Evolutionary conservation across 2,888 invertebrate genomes (phyloP).

Genomic region (Eurytoma californica): DNA sequence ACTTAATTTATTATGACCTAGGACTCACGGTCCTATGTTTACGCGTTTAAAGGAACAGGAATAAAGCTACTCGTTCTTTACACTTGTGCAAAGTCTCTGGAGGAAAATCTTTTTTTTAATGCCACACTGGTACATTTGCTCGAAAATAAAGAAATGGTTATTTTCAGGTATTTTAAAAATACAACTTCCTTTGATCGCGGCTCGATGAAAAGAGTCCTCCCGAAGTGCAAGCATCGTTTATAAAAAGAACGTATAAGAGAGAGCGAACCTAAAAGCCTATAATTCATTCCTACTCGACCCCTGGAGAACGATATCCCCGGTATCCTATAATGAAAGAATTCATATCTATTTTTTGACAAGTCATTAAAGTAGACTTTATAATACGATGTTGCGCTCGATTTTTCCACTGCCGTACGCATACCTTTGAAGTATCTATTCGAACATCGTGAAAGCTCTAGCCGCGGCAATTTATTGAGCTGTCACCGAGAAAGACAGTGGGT

Average conservation of each 20-base stretch:
- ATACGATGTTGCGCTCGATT: constrained; percentile 38
- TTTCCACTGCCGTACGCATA: constrained; percentile 20
- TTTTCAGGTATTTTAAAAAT: too few relatives aligned
- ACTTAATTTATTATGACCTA: too few relatives aligned
- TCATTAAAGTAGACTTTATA: constrained; percentile 16
- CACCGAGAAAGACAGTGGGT: constrained; percentile 46
- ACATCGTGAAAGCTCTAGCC: constrained; percentile 35
- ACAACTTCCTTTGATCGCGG: too few relatives aligned
- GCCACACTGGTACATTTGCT: too few relatives aligned
- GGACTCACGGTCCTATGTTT: too few relatives aligned
- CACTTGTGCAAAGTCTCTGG: background rate
- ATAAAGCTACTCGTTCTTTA: background rate
- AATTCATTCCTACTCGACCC: background rate
- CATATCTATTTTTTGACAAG: constrained; percentile 30
- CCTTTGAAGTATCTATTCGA: constrained; percentile 33
- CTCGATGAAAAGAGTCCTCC: too few relatives aligned
- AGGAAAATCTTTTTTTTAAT: background rate
- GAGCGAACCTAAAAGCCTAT: constrained; percentile 10
- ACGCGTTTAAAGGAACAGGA: background rate
- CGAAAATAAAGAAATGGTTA: too few relatives aligned
- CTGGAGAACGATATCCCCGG: background rate
- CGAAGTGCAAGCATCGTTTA: background rate
- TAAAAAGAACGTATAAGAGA: background rate
- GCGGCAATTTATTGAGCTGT: constrained; percentile 55
- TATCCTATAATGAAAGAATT: constrained; percentile 21